A percentile compares a stretch with the other conserved stretches of the same genome.
Evolutionary conservation across 2,888 invertebrate species (phyloP).

Genomic region (Meliscaeva auricollis): DNA sequence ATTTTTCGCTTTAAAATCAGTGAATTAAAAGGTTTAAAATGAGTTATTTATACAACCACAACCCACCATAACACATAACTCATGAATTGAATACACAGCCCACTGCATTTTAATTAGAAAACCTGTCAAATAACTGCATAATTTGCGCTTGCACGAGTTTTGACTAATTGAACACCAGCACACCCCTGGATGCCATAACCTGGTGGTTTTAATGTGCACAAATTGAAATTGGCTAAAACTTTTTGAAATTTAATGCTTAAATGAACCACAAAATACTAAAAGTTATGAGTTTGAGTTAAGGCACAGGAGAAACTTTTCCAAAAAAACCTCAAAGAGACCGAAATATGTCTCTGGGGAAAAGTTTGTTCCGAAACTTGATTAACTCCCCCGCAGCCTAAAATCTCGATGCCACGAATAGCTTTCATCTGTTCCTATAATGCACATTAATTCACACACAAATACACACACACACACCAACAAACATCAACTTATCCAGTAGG

Average conservation of each 20-base stretch:
- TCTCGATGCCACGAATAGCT: neutral
- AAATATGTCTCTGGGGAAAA: conserved; percentile 21
- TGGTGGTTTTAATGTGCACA: neutral
- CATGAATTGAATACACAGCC: conserved; percentile 1
- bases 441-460: conserved; percentile 6
- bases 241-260: conserved; percentile 23
- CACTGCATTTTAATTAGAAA: conserved; percentile 16
- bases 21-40: neutral
- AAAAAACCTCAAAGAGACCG: conserved; percentile 23
- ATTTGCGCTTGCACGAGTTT: neutral
- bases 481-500: neutral
- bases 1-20: neutral
- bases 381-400: neutral
- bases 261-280: conserved; percentile 23
- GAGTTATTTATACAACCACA: neutral
- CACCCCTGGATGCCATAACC: neutral
- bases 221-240: conserved; percentile 17
- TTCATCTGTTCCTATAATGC: conserved; percentile 29
- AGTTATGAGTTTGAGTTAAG: neutral
- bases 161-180: neutral
- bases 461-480: neutral
- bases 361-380: conserved; percentile 14
- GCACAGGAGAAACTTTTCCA: neutral
- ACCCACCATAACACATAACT: neutral
- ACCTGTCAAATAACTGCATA: conserved; percentile 19